Percentiles rank a stretch among this genome's conserved stretches.
These are phyloP conservation scores for Drosophila pseudotakahashii DNA, from an alignment of 2,888 invertebrate genomes.

Conservation along the genomic window DNA sequence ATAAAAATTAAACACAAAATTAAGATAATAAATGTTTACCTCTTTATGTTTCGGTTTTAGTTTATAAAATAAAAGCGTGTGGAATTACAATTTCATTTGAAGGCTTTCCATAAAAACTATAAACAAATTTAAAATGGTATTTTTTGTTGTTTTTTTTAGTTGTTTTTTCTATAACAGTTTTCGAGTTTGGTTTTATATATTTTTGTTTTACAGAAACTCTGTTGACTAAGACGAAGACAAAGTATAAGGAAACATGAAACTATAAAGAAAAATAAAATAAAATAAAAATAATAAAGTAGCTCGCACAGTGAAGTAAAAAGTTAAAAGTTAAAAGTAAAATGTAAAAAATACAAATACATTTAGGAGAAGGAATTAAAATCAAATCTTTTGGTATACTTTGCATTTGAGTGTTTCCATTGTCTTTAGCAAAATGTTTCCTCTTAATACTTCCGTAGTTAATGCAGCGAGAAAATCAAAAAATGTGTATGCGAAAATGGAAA, in stretches of 20 bases:
- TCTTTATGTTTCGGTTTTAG: slow-evolving; percentile 7
- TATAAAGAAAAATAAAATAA: background rate
- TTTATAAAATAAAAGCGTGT: slow-evolving; percentile 74
- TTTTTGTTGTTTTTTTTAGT: slow-evolving; percentile 15
- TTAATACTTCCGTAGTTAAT: slow-evolving; percentile 43
- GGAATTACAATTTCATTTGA: slow-evolving; percentile 72
- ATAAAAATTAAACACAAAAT: slow-evolving; percentile 51
- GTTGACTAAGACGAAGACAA: slow-evolving; percentile 16
- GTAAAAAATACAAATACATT: slow-evolving; percentile 3
- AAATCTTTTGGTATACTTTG: slow-evolving; percentile 33
- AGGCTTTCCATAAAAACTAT: slow-evolving; percentile 42
- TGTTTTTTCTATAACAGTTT: slow-evolving; percentile 42
- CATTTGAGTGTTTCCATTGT: slow-evolving; percentile 37
- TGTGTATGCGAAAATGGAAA: slow-evolving; percentile 9
- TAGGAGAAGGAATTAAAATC: slow-evolving; percentile 22
- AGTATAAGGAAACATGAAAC: slow-evolving; percentile 11
- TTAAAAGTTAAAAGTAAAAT: too few species aligned
- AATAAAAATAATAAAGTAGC: slow-evolving; percentile 1
- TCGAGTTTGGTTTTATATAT: slow-evolving; percentile 22
- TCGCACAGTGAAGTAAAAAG: slow-evolving; percentile 9
- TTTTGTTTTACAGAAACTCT: slow-evolving; percentile 8
- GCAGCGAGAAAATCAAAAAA: slow-evolving; percentile 23
- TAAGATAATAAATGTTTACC: slow-evolving; percentile 46
- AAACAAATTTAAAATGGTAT: slow-evolving; percentile 44
- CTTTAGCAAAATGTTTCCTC: slow-evolving; percentile 33